Evolutionary conservation across 2,888 invertebrate genomes (phyloP).

Genomic region (Serripes groenlandicus): DNA sequence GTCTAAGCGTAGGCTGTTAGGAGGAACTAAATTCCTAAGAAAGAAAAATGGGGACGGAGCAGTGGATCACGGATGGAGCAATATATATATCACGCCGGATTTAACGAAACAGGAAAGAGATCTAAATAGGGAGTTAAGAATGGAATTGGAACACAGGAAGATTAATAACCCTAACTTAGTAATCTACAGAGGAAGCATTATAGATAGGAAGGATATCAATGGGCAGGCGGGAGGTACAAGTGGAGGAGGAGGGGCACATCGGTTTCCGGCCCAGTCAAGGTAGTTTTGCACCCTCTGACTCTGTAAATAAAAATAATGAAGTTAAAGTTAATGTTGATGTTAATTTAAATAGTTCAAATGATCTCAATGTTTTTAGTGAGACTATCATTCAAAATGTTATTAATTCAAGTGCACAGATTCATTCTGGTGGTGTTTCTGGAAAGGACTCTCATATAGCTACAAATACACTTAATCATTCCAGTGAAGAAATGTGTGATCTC

Average conservation of each 20-base stretch:
- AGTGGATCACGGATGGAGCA: background rate
- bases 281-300: background rate
- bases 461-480: no score
- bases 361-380: no score
- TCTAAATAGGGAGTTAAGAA: background rate
- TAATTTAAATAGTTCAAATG: no score
- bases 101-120: conserved; percentile 16
- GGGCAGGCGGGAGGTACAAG: background rate
- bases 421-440: no score
- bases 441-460: no score
- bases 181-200: conserved; percentile 9
- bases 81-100: conserved; percentile 21
- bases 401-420: no score
- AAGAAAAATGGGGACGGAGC: background rate
- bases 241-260: background rate
- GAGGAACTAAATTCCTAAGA: background rate
- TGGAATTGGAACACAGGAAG: background rate
- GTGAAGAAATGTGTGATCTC: no score
- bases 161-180: background rate
- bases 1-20: background rate
- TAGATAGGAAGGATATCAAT: background rate
- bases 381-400: no score
- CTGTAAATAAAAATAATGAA: background rate
- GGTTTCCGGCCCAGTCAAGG: background rate
- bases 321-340: no score